Evolutionary conservation across 2,113 vertebrate genomes (phyloP).

Genomic region (Chaetodon trifascialis): DNA sequence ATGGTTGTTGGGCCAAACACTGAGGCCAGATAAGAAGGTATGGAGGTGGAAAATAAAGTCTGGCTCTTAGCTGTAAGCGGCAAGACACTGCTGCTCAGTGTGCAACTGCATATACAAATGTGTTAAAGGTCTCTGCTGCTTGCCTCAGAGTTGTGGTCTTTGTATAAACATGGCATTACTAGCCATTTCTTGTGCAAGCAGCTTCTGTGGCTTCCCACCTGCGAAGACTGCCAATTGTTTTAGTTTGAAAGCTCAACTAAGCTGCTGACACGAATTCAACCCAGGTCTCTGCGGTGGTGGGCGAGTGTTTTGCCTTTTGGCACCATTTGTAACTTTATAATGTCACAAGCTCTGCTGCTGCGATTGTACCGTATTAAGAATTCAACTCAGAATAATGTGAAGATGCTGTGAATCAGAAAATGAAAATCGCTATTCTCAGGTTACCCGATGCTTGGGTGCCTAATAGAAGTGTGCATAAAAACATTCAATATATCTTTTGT

Average conservation of each 20-base stretch:
- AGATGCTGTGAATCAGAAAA: background rate
- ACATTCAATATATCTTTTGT: background rate
- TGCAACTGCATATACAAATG: background rate
- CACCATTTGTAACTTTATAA: conserved; percentile 5
- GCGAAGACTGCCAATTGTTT: background rate
- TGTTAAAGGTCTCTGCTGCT: background rate
- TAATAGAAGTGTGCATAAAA: background rate
- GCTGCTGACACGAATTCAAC: conserved; percentile 11
- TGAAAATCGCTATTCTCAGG: background rate
- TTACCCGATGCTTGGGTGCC: background rate
- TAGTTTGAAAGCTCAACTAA: conserved; percentile 26
- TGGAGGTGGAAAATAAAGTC: background rate
- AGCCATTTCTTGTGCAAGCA: background rate
- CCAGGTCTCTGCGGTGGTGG: background rate
- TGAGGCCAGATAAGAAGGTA: background rate
- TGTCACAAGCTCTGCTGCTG: conserved; percentile 1
- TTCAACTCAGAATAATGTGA: background rate
- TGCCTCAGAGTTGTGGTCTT: conserved; percentile 15
- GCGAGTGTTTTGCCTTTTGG: conserved; percentile 18
- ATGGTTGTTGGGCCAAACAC: background rate
- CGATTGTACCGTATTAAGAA: background rate
- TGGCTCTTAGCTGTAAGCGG: background rate
- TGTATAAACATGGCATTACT: background rate
- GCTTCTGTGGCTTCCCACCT: conserved; percentile 3
- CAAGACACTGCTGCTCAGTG: background rate